These are phyloP conservation scores for Geotrupes spiniger DNA, from an alignment of 2,888 invertebrate species.

Conservation along the genomic window DNA sequence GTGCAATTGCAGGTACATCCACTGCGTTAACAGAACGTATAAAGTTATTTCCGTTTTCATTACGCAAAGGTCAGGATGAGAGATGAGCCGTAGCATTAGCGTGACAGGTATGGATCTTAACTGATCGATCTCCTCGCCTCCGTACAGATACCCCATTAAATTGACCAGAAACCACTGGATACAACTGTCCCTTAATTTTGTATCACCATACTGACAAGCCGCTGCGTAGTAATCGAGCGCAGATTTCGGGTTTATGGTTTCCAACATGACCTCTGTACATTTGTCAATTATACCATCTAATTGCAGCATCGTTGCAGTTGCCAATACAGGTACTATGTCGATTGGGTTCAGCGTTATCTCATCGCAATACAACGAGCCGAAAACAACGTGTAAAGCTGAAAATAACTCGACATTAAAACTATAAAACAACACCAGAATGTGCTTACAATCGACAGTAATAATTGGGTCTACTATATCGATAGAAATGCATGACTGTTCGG, in stretches of 20 bases:
- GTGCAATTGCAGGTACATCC: constrained; percentile 61
- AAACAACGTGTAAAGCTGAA: constrained; percentile 65
- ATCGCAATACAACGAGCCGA: constrained; percentile 75
- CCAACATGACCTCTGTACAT: constrained; percentile 70
- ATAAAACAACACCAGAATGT: constrained; percentile 6
- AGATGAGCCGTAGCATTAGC: constrained; percentile 62
- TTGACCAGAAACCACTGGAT: constrained; percentile 70
- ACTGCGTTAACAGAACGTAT: constrained; percentile 67
- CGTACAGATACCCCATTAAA: constrained; percentile 58
- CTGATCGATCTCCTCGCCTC: constrained; percentile 39
- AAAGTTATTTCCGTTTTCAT: constrained; percentile 78
- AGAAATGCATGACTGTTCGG: constrained; percentile 61
- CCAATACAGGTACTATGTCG: constrained; percentile 64
- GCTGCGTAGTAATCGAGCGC: constrained; percentile 68
- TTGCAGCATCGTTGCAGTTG: constrained; percentile 73
- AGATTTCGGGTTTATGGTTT: constrained; percentile 70
- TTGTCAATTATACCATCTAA: constrained; percentile 69
- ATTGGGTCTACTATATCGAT: constrained; percentile 71
- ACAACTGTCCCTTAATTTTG: constrained; percentile 60
- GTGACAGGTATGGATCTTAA: constrained; percentile 57
- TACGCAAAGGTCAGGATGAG: constrained; percentile 65
- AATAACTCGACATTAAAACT: constrained; percentile 27
- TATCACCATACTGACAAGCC: constrained; percentile 65
- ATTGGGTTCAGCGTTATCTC: constrained; percentile 68
- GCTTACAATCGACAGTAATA: constrained; percentile 65